Evolutionary conservation across 1,140 invertebrate species (phyloP).

Genomic region (Zaprionus tsacasi): DNA sequence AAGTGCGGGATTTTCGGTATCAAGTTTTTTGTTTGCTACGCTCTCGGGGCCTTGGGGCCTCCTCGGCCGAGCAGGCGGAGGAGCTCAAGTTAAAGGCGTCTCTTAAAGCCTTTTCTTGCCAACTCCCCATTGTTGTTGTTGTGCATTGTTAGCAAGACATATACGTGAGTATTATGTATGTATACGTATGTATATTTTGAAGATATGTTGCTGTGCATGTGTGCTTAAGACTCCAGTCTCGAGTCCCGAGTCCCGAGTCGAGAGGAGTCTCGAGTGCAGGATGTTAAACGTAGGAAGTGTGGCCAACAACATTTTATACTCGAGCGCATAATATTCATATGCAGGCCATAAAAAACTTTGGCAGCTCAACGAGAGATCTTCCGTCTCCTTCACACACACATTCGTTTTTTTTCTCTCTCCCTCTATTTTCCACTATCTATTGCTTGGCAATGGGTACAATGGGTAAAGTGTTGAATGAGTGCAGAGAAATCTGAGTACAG

Average conservation of each 20-base stretch:
- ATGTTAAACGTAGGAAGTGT: slow-evolving; percentile 82
- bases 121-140: slow-evolving; percentile 50
- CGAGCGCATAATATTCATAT: slow-evolving; percentile 82
- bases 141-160: slow-evolving; percentile 65
- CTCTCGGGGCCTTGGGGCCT: slow-evolving; percentile 24
- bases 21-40: slow-evolving; percentile 32
- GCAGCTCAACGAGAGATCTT: slow-evolving; percentile 80
- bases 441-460: neutral
- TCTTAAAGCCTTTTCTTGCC: slow-evolving; percentile 54
- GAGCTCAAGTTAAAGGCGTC: slow-evolving; percentile 60
- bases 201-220: slow-evolving; percentile 8
- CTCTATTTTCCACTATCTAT: neutral
- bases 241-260: slow-evolving; percentile 15
- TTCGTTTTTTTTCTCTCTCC: neutral
- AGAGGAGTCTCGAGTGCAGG: slow-evolving; percentile 65
- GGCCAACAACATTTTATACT: slow-evolving; percentile 82
- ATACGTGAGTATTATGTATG: slow-evolving; percentile 40
- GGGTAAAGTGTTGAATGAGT: neutral
- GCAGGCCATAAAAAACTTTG: slow-evolving; percentile 81
- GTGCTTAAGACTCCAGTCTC: slow-evolving; percentile 13
- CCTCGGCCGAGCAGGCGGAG: neutral
- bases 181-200: slow-evolving; percentile 22
- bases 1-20: slow-evolving; percentile 47
- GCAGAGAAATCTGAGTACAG: neutral
- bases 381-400: slow-evolving; percentile 12